Evolutionary conservation across 2,888 invertebrate species (phyloP).

Genomic region (Doris montereyensis): DNA sequence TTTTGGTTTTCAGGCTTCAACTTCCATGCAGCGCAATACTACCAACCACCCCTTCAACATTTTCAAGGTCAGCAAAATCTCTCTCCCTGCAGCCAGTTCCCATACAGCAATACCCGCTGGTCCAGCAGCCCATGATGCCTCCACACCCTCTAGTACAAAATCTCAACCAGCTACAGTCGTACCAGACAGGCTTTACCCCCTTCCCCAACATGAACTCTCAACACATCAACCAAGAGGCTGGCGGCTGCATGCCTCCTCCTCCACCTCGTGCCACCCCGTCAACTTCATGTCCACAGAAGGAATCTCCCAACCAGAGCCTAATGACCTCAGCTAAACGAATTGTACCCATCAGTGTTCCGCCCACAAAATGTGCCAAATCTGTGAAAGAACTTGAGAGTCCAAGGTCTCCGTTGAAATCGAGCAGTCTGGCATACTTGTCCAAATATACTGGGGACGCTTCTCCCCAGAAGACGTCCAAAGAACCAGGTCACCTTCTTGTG

Average conservation of each 20-base stretch:
- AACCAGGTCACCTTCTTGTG: too few relatives aligned
- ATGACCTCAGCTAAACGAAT: neutral
- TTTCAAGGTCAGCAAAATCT: neutral
- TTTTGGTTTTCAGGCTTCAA: neutral
- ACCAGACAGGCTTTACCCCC: too few relatives aligned
- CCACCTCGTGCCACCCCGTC: constrained; percentile 14
- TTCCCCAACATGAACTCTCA: too few relatives aligned
- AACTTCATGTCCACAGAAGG: constrained; percentile 5
- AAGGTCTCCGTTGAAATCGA: constrained; percentile 7
- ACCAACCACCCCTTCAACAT: neutral
- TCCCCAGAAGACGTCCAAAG: too few relatives aligned
- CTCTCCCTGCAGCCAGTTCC: neutral
- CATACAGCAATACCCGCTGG: neutral
- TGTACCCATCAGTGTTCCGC: neutral
- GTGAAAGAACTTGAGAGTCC: constrained; percentile 27
- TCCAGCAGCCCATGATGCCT: too few relatives aligned
- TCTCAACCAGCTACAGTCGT: too few relatives aligned
- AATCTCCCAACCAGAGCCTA: neutral
- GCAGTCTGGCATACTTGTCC: constrained; percentile 16
- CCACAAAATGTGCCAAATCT: neutral
- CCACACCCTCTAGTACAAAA: too few relatives aligned
- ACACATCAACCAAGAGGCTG: constrained; percentile 11
- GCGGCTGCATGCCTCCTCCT: constrained; percentile 24
- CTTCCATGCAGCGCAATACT: neutral
- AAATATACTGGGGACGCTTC: too few relatives aligned